Percentiles rank a stretch among this genome's conserved stretches.
Conservation (phyloP, 2,888 invertebrate species). For the Drosophila koepferae region DNA sequence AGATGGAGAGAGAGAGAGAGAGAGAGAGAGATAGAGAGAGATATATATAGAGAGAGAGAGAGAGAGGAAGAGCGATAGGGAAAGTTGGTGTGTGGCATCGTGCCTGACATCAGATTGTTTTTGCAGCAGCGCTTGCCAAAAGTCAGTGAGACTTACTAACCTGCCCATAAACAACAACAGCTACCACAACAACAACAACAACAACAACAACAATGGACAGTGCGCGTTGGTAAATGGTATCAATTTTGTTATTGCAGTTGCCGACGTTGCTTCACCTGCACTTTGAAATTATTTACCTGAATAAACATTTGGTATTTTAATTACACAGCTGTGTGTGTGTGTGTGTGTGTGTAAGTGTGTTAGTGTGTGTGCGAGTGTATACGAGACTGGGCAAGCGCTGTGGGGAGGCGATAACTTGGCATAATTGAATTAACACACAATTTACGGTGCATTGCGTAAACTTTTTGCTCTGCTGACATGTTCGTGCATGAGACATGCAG, state of each 20-base stretch:
- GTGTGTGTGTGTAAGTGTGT: conserved; percentile 15
- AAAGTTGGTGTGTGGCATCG: conserved; percentile 19
- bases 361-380: conserved; percentile 21
- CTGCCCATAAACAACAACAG: conserved; percentile 56
- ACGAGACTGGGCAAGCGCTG: conserved; percentile 23
- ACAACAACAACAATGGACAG: conserved; percentile 8
- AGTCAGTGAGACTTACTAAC: conserved; percentile 66
- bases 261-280: conserved; percentile 54
- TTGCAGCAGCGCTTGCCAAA: conserved; percentile 63
- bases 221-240: conserved; percentile 55
- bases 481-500: conserved; percentile 11
- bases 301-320: conserved; percentile 83
- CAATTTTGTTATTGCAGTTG: conserved; percentile 73
- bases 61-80: not conserved
- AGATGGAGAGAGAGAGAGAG: not conserved
- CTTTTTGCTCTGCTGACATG: conserved; percentile 59
- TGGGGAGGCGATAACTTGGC: conserved; percentile 59
- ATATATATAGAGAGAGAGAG: not conserved
- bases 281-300: conserved; percentile 82
- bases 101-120: conserved; percentile 73
- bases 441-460: conserved; percentile 81
- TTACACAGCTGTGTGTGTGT: conserved; percentile 59
- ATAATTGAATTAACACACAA: conserved; percentile 83
- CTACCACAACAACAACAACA: conserved; percentile 23
- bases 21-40: not conserved